phyloP scores from a whole-genome alignment of 2,113 vertebrate genomes.

The Clarias macrocephalus region DNA sequence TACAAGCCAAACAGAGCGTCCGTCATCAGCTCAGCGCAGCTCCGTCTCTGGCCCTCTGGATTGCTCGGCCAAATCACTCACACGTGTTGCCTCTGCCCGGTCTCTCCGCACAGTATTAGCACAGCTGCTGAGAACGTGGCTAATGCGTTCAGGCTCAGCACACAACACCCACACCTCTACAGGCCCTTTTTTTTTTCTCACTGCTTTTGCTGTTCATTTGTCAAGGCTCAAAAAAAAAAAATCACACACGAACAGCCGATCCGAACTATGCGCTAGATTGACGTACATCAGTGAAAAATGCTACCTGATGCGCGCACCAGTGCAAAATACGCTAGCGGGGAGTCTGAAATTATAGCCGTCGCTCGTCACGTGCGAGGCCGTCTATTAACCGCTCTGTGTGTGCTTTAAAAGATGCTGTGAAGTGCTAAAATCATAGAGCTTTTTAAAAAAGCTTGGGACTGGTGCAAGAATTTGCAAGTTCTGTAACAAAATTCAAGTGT shows the following conservation, averaged over 20 bases:
- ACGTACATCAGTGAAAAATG: not conserved
- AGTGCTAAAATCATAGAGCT: not conserved
- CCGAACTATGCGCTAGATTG: not conserved
- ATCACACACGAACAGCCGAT: not conserved
- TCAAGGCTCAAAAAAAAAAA: slow-evolving; percentile 15
- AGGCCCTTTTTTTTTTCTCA: slow-evolving; percentile 31
- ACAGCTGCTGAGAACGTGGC: slow-evolving; percentile 41
- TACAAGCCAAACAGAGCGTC: slow-evolving; percentile 75
- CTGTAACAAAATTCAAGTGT: not conserved
- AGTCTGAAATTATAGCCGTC: not conserved
- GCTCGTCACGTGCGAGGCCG: not conserved
- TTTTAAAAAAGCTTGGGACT: not conserved
- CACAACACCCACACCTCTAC: slow-evolving; percentile 25
- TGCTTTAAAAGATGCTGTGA: not conserved
- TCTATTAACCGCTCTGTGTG: not conserved
- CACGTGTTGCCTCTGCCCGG: slow-evolving; percentile 69
- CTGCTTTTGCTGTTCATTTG: slow-evolving; percentile 35
- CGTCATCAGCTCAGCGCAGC: slow-evolving; percentile 73
- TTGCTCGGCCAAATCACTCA: slow-evolving; percentile 68
- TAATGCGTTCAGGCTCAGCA: slow-evolving; percentile 31
- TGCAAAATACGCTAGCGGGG: not conserved
- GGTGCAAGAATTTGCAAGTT: not conserved
- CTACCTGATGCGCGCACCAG: not conserved
- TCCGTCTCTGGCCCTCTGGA: slow-evolving; percentile 50
- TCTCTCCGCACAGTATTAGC: slow-evolving; percentile 44